phyloP scores from a whole-genome alignment of 2,113 vertebrate species.

The Calidris pygmaea region DNA sequence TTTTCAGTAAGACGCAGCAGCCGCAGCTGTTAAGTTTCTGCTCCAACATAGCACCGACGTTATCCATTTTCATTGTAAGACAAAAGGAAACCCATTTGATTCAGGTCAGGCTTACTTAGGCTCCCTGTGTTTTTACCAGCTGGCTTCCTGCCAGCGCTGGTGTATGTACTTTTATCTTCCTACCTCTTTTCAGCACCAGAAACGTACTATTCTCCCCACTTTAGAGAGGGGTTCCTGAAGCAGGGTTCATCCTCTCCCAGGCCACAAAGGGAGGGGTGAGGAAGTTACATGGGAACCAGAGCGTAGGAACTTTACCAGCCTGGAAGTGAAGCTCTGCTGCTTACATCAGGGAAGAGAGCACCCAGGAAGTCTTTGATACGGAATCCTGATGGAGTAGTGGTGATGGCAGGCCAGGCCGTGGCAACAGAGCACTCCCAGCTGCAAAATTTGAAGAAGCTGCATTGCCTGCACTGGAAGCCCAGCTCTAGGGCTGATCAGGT shows the following conservation, averaged over 20 bases:
- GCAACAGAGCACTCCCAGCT: not conserved
- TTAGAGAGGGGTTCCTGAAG: not conserved
- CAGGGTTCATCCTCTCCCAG: not conserved
- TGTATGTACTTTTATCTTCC: not conserved
- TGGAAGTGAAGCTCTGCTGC: not conserved
- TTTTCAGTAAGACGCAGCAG: not conserved
- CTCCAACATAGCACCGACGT: not conserved
- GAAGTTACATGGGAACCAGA: not conserved
- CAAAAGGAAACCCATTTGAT: not conserved
- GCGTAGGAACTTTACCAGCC: not conserved
- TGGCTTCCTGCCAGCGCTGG: not conserved
- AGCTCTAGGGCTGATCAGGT: not conserved
- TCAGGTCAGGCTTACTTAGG: not conserved
- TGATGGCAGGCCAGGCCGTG: accelerated
- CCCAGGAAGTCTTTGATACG: not conserved
- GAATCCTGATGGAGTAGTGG: not conserved
- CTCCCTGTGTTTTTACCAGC: not conserved
- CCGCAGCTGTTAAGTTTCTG: not conserved
- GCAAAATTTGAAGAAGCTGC: not conserved
- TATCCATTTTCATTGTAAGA: not conserved
- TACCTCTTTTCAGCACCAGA: not conserved
- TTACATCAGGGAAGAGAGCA: not conserved
- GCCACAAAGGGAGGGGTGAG: not conserved
- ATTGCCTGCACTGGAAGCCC: not conserved
- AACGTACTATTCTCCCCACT: not conserved